phyloP scores from a whole-genome alignment of 2,797 vertebrate genomes.

The Odontamblyopus lacepedii region DNA sequence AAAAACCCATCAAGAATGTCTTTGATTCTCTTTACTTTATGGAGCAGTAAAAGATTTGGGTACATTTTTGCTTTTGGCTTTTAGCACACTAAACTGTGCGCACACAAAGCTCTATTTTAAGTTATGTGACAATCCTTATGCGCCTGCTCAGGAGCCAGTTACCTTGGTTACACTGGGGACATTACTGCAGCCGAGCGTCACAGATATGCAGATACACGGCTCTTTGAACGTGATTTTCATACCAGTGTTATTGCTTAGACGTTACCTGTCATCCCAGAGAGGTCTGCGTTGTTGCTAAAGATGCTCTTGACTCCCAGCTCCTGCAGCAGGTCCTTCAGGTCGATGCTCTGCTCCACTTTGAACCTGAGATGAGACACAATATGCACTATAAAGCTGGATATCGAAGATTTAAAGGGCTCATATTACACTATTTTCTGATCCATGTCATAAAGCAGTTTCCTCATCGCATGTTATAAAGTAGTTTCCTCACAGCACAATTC shows the following conservation, averaged over 20 bases:
- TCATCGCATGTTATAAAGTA: too few relatives aligned
- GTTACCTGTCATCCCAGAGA: conserved; percentile 91
- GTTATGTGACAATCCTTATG: conserved; percentile 50
- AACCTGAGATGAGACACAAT: conserved; percentile 76
- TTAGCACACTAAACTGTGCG: background rate
- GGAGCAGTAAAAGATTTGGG: too few relatives aligned
- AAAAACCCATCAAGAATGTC: too few relatives aligned
- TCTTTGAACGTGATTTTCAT: too few relatives aligned
- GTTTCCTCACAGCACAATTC: too few relatives aligned
- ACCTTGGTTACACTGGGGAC: conserved; percentile 71
- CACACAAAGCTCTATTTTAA: conserved; percentile 57
- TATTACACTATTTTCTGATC: too few relatives aligned
- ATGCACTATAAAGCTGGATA: background rate
- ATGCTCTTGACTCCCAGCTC: conserved; percentile 89
- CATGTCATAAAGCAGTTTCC: too few relatives aligned
- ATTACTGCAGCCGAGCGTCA: conserved; percentile 36
- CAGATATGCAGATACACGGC: background rate
- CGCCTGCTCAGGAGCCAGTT: conserved; percentile 56
- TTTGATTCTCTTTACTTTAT: too few relatives aligned
- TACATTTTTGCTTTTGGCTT: too few relatives aligned
- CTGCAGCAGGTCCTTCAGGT: conserved; percentile 88
- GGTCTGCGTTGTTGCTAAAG: conserved; percentile 88
- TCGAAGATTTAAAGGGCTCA: background rate
- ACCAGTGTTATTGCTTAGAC: background rate
- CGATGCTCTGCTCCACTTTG: conserved; percentile 92